These are phyloP conservation scores for Tragelaphus scriptus DNA, from an alignment of 2,113 vertebrate genomes.

Conservation along the genomic window DNA sequence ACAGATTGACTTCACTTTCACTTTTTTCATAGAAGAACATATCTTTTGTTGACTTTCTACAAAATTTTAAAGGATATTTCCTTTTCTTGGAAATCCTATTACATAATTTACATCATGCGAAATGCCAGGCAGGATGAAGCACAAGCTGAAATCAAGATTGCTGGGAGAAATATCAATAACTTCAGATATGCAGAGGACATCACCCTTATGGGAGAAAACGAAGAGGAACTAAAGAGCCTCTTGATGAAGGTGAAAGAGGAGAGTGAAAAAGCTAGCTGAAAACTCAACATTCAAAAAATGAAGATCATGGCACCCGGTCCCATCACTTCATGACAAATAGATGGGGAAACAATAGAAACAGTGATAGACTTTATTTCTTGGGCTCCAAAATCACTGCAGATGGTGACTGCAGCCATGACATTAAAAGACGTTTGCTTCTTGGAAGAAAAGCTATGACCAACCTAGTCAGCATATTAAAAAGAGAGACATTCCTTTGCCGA, in stretches of 20 bases:
- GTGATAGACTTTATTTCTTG: background rate
- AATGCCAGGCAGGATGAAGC: background rate
- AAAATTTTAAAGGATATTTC: constrained; percentile 24
- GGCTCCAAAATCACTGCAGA: background rate
- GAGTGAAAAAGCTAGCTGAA: background rate
- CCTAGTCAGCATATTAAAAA: background rate
- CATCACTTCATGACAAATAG: background rate
- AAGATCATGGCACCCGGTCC: background rate
- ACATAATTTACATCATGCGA: background rate
- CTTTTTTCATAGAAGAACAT: background rate
- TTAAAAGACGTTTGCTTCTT: background rate
- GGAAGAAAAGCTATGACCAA: background rate
- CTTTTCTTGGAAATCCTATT: background rate
- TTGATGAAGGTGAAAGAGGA: background rate
- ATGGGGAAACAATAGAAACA: background rate
- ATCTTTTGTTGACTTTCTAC: background rate
- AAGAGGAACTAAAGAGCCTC: background rate
- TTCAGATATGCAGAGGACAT: background rate
- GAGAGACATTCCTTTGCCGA: background rate
- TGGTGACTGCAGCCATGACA: background rate
- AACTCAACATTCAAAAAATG: background rate
- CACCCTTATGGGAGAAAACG: background rate
- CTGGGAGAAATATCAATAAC: background rate
- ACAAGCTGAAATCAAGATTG: background rate
- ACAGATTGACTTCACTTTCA: background rate